A percentile compares a stretch with the other conserved stretches of the same genome.
Conservation (phyloP, 2,797 vertebrate species). For the Aselliscus stoliczkanus region DNA sequence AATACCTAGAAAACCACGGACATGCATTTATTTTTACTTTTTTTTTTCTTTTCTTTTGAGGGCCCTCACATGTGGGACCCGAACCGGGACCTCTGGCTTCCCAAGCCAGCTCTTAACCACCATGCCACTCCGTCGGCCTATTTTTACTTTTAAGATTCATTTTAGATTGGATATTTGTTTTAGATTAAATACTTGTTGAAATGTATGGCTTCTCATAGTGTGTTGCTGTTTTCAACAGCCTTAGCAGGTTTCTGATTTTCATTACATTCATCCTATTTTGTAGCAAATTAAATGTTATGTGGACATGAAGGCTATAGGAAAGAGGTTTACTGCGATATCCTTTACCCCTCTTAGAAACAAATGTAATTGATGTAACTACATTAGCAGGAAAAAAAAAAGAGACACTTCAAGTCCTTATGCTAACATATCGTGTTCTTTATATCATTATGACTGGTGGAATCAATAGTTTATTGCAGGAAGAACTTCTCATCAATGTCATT, state of each 20-base stretch:
- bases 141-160: not conserved
- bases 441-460: conserved; percentile 49
- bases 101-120: no score
- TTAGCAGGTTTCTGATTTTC: conserved; percentile 40
- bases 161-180: conserved; percentile 12
- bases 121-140: no score
- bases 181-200: conserved; percentile 26
- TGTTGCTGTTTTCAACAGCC: conserved; percentile 27
- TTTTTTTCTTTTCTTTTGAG: no score
- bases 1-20: not conserved
- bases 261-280: conserved; percentile 10
- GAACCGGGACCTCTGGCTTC: no score
- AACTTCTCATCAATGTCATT: conserved; percentile 73
- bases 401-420: conserved; percentile 29
- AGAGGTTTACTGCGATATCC: not conserved
- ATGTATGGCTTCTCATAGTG: not conserved
- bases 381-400: not conserved
- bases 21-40: not conserved
- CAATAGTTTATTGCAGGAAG: conserved; percentile 77
- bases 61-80: no score
- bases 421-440: conserved; percentile 63
- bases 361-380: not conserved
- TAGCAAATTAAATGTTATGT: not conserved
- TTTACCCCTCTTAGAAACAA: not conserved
- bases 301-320: not conserved